Base-by-base conservation (phyloP, 1,140 invertebrate genomes). In the Phthorimaea operculella region DNA sequence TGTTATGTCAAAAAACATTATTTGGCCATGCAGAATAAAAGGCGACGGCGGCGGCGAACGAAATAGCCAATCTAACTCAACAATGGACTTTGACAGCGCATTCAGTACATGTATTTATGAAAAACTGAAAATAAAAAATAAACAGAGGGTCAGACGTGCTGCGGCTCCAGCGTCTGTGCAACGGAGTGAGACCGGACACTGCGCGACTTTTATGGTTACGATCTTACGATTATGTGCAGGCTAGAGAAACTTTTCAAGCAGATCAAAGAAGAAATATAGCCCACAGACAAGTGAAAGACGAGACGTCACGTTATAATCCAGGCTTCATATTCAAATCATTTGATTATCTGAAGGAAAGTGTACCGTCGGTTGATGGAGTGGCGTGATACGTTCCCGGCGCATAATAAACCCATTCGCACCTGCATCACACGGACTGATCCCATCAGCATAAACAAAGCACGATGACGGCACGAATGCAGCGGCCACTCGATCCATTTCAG, bases 71-170 rank as follows among this genome's bases (percentile, higher is more conserved):
- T 72, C 66, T 61, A 66, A 63, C 33, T 48, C 54, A 62, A 74
- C 72, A 74, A 74, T 67, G 52, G 59, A 50, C 54, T 62, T 68
- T 67, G 66, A 68, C 66, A 73, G 59, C 58, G 55, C 51, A 64
- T 50, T 61, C 59, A 60, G 60, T 59, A 57, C 62, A 54, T 66
- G 63, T 65, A 66, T 58, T 58, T 33, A 33, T 55, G 62, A 62
- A 65, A 70, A 66, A 58, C 58, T 62, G 62, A 59, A 67, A 62
- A 55, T 52, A 58, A 68, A 74, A 70, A 58, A 28, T 45, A 51
- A 67, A 72, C 67, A 76, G 73, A 74, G 68, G 66, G 65, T 60
- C 60, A 66, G 69, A 67, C 72, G 71, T 72, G 73, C 60, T 61
- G 33, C 57, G 71, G 60, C 63, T 59, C 55, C 63, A 62, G 65